phyloP scores from a whole-genome alignment of 1,140 invertebrate genomes.

The Amyelois transitella region DNA sequence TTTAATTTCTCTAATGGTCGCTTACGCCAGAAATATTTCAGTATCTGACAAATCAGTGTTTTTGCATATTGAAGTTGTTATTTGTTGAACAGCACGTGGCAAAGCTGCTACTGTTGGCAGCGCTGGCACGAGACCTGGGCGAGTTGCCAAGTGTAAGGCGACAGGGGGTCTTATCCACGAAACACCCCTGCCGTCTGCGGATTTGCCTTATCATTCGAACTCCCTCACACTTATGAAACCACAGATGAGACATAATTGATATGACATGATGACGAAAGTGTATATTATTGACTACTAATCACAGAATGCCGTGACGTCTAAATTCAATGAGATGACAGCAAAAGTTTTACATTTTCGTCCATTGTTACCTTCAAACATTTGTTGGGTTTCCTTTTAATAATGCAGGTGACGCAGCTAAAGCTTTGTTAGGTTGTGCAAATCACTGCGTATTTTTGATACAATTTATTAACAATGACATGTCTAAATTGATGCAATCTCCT shows the following conservation, averaged over 20 bases:
- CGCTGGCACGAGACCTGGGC: neutral
- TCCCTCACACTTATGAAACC: neutral
- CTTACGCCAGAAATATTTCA: neutral
- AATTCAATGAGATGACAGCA: constrained; percentile 1
- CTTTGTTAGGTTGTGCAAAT: neutral
- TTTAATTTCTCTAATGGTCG: neutral
- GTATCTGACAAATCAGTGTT: neutral
- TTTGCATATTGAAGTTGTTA: neutral
- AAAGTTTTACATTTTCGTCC: constrained; percentile 10
- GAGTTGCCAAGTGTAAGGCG: neutral
- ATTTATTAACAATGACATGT: too few relatives aligned
- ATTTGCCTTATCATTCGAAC: neutral
- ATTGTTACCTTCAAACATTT: neutral
- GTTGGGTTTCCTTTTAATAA: neutral
- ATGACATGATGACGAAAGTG: neutral
- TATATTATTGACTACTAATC: neutral
- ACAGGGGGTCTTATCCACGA: neutral
- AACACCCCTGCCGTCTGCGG: neutral
- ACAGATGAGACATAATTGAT: neutral
- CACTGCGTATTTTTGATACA: too few relatives aligned
- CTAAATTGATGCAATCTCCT: too few relatives aligned
- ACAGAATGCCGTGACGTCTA: neutral
- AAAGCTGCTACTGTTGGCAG: neutral
- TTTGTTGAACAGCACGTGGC: neutral
- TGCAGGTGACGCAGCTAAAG: neutral